Evolutionary conservation across 2,888 invertebrate genomes (phyloP), one percentile per base, ranked within the genome.

Genomic region (Hoplodrina ambigua): DNA sequence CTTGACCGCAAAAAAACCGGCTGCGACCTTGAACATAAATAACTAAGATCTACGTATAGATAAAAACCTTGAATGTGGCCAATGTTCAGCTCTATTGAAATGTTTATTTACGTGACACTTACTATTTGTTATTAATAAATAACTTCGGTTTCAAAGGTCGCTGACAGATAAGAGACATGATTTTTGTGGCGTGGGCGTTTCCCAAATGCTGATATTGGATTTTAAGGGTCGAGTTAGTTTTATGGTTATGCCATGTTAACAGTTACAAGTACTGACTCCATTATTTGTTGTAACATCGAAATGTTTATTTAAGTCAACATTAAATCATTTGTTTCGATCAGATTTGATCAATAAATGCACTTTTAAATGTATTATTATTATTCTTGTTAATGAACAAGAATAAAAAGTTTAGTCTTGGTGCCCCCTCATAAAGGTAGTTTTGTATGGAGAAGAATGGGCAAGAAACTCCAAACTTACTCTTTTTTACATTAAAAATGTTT

Each of bases 181-280:
- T 52, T 52, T 74, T 67, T 25, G 17, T 68, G 37, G 19, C 25
- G 55, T 67, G 55, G 58, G 68, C 54, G 58, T 68, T 56, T 75
- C 59, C 55, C 37, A 56, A 73, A 69, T 30, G n/a, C 30, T 56
- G 30, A 50, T 75, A 55, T 59, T 72, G 46, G 54, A 54, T 20
- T 55, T 44, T 54, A 54, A 33, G 41, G 30, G 41, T 54, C 20
- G 37, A 49, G 54, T 55, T 30, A 46, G 52, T 56, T 41, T 54
- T 20, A 17, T 30, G 13, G 8, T 60, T 25, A n/a, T 41, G 19
- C 33, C 25, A 11, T 41, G 30, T 49, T 63, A 17, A 25, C 11
- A 49, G 15, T 49, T 41, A 19, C 25, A 56, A 52, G 8, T 52
- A 33, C 15, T 11, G 30, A 20, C 1, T 17, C 30, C 11, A 10